Percentiles rank a stretch among this genome's conserved stretches.
These are phyloP conservation scores for Mimumesa dahlbomi DNA, from an alignment of 2,888 invertebrate genomes.

Conservation along the genomic window DNA sequence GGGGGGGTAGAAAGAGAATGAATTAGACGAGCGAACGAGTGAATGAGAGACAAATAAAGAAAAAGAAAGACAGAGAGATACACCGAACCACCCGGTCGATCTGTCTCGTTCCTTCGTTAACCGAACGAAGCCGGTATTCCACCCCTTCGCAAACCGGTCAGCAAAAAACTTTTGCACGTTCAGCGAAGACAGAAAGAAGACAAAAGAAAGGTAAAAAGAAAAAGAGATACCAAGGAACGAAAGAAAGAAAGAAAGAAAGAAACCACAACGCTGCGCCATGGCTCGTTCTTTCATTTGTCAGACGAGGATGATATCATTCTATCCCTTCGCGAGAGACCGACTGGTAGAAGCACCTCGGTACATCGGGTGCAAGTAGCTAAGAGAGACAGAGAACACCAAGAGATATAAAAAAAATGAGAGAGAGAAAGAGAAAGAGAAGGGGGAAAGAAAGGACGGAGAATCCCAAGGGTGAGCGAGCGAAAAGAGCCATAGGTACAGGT, in stretches of 20 bases:
- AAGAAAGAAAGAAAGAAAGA: neutral
- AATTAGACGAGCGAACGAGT: neutral
- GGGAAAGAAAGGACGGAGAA: constrained; percentile 2
- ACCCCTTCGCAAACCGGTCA: constrained; percentile 37
- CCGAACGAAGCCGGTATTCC: constrained; percentile 25
- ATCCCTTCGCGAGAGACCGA: constrained; percentile 33
- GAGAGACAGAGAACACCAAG: constrained; percentile 10
- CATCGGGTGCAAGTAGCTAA: constrained; percentile 20
- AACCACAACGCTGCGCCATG: constrained; percentile 5
- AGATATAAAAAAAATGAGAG: constrained; percentile 4
- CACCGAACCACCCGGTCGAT: constrained; percentile 5
- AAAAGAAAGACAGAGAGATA: too few relatives aligned
- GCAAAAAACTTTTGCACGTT: constrained; percentile 43
- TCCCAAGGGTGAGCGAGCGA: constrained; percentile 11
- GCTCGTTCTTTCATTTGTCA: constrained; percentile 16
- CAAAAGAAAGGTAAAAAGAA: constrained; percentile 3
- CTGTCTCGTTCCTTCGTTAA: constrained; percentile 22
- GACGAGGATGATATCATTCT: constrained; percentile 37
- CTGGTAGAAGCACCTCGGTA: constrained; percentile 35
- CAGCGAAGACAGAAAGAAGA: constrained; percentile 23
- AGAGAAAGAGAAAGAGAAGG: constrained; percentile 9
- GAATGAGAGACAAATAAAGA: neutral
- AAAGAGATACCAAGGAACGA: neutral
- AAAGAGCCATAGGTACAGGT: neutral
- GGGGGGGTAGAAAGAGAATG: neutral